Conservation (phyloP, 2,797 vertebrate species). For the Tapera naevia region DNA sequence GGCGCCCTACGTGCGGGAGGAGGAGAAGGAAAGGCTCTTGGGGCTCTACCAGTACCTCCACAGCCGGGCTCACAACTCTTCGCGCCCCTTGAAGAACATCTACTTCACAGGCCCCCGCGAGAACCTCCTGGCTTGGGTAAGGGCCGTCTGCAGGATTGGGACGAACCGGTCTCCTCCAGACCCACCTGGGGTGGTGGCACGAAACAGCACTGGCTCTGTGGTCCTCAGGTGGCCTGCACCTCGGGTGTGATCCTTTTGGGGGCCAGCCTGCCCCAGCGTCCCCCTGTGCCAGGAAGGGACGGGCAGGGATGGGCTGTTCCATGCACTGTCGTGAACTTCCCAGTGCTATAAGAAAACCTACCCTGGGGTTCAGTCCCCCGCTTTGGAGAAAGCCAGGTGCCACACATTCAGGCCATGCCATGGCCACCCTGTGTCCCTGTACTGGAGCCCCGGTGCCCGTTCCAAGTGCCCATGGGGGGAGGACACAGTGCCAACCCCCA, state of each 20-base stretch:
- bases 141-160: neutral
- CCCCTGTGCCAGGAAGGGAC: neutral
- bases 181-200: rapidly evolving
- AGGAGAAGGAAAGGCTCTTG: constrained; percentile 90
- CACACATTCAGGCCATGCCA: neutral
- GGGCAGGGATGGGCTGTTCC: neutral
- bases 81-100: constrained; percentile 88
- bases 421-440: neutral
- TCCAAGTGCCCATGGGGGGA: neutral
- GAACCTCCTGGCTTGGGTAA: constrained; percentile 94
- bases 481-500: neutral
- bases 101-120: constrained; percentile 90
- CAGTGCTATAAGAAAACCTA: neutral
- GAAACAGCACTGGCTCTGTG: neutral
- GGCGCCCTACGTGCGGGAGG: constrained; percentile 83
- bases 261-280: neutral
- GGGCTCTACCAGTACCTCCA: constrained; percentile 93
- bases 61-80: constrained; percentile 91
- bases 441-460: neutral
- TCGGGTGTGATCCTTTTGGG: rapidly evolving
- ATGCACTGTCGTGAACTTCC: rapidly evolving
- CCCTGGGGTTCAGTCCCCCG: neutral
- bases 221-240: neutral
- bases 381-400: neutral
- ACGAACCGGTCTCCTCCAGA: neutral